Conservation (phyloP, 2,888 invertebrate species). For the Pristionchus arcanus region DNA sequence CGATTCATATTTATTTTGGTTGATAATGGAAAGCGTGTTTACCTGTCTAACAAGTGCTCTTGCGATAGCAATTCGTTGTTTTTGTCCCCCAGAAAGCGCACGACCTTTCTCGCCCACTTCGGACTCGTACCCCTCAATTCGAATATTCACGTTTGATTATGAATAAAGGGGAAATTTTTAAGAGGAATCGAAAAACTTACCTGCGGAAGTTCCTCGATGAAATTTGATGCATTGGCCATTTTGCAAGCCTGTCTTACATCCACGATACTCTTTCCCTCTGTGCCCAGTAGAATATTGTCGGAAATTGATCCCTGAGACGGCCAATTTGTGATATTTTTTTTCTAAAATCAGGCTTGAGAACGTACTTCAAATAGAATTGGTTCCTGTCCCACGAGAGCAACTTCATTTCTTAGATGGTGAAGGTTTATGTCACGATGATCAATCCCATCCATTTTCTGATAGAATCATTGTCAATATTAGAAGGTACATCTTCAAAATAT, state of each 20-base stretch:
- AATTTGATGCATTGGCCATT: slow-evolving; percentile 57
- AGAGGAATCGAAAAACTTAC: too few species aligned
- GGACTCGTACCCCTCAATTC: slow-evolving; percentile 58
- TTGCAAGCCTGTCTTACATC: slow-evolving; percentile 57
- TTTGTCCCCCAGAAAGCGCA: slow-evolving; percentile 56
- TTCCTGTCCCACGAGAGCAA: slow-evolving; percentile 72
- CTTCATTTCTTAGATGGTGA: slow-evolving; percentile 63
- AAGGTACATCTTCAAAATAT: too few species aligned
- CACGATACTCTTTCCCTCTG: background rate
- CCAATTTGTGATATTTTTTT: background rate
- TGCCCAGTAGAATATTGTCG: slow-evolving; percentile 16
- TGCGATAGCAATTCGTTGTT: slow-evolving; percentile 60
- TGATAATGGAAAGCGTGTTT: background rate
- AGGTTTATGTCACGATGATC: slow-evolving; percentile 38
- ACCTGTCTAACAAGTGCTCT: slow-evolving; percentile 58
- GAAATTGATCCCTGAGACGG: slow-evolving; percentile 3
- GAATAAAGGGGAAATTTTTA: background rate
- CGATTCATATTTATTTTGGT: background rate
- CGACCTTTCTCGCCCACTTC: slow-evolving; percentile 59
- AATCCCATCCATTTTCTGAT: background rate
- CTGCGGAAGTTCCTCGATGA: slow-evolving; percentile 57
- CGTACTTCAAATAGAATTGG: slow-evolving; percentile 64
- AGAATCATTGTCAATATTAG: background rate
- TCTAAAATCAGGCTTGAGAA: background rate
- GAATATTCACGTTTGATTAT: background rate